These are phyloP conservation scores for Colossoma macropomum DNA, from an alignment of 2,113 vertebrate genomes.

Conservation along the genomic window DNA sequence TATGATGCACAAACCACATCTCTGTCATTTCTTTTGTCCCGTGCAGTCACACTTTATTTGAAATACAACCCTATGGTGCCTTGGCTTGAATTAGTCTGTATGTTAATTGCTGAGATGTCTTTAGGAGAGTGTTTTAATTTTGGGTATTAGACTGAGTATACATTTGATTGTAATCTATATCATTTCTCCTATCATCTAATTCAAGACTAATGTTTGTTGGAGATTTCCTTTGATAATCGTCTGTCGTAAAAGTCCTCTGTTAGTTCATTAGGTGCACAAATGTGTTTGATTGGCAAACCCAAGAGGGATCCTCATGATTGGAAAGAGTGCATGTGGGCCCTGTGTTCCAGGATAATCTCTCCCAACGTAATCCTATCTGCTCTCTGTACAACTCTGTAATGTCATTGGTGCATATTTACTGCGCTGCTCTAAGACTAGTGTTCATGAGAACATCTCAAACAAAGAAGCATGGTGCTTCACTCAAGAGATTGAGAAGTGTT, in stretches of 20 bases:
- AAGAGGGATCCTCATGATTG: constrained; percentile 40
- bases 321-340: constrained; percentile 35
- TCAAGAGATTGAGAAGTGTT: not conserved
- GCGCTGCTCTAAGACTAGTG: constrained; percentile 1
- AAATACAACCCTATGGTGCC: not conserved
- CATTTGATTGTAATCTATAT: constrained; percentile 2
- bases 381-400: constrained; percentile 45
- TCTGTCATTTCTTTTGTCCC: not conserved
- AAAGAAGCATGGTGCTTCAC: constrained; percentile 11
- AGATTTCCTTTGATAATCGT: not conserved
- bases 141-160: constrained; percentile 7
- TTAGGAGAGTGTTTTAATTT: constrained; percentile 4
- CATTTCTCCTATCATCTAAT: not conserved
- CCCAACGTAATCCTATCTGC: constrained; percentile 42
- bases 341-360: constrained; percentile 42
- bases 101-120: constrained; percentile 3
- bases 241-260: not conserved
- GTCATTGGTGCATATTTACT: constrained; percentile 33
- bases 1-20: constrained; percentile 18
- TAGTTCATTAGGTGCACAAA: constrained; percentile 25
- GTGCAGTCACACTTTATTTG: not conserved
- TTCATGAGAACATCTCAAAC: constrained; percentile 17
- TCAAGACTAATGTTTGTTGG: not conserved
- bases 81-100: not conserved
- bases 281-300: constrained; percentile 42